Evolutionary conservation across 2,113 vertebrate species (phyloP).

Genomic region (Phylloscopus whistleri): DNA sequence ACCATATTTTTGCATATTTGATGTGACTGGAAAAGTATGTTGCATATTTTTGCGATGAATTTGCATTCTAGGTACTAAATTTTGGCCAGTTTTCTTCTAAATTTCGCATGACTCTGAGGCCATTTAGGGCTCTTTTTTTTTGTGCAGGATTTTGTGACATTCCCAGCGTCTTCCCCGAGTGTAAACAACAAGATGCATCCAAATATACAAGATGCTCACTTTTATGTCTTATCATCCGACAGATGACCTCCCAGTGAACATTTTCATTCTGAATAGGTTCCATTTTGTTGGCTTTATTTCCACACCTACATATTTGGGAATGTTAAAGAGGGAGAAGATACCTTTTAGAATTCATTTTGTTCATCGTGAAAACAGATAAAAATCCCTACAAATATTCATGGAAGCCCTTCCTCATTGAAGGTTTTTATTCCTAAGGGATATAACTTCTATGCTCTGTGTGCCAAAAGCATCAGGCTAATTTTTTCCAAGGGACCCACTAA

Average conservation of each 20-base stretch:
- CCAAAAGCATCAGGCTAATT: background rate
- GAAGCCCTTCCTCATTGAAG: background rate
- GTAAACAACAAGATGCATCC: constrained; percentile 1
- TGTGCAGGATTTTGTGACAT: background rate
- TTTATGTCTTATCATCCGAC: background rate
- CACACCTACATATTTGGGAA: background rate
- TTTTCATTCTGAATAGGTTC: background rate
- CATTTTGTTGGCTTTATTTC: background rate
- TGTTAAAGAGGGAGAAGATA: background rate
- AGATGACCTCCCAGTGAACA: background rate
- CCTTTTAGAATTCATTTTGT: background rate
- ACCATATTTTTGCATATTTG: background rate
- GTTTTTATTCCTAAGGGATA: background rate
- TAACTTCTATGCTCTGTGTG: background rate
- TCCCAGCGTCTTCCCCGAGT: background rate
- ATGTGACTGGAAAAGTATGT: background rate
- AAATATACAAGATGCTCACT: background rate
- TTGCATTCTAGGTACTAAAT: background rate
- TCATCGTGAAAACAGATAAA: background rate
- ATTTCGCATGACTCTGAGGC: background rate
- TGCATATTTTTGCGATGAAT: background rate
- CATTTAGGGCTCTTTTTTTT: background rate
- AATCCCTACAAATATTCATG: background rate
- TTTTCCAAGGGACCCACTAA: background rate
- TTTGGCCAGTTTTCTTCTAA: background rate